Conservation (phyloP, 2,888 invertebrate genomes). For the Phalera bucephala region DNA sequence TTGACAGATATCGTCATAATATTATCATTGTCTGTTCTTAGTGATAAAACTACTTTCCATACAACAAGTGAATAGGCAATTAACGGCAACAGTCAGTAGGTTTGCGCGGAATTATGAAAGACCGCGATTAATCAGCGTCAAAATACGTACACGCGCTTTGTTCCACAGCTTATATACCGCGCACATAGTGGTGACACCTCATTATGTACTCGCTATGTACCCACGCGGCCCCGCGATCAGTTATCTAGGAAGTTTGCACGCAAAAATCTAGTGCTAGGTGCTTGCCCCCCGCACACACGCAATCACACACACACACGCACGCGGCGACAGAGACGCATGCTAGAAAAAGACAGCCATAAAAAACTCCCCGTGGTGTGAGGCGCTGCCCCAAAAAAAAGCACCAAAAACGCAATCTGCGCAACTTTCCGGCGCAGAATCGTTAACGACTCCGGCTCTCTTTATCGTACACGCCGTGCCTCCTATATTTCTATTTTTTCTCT, state of each 20-base stretch:
- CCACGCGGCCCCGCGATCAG: constrained; percentile 47
- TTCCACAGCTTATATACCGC: constrained; percentile 69
- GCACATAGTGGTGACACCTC: constrained; percentile 73
- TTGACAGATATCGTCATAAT: no score
- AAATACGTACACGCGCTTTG: constrained; percentile 64
- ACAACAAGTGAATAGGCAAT: constrained; percentile 29
- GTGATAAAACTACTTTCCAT: constrained; percentile 20
- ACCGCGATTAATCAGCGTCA: constrained; percentile 76
- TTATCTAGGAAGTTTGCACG: constrained; percentile 78
- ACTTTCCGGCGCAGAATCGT: constrained; percentile 84
- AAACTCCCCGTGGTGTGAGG: constrained; percentile 81
- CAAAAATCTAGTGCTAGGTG: constrained; percentile 81
- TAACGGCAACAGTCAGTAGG: constrained; percentile 26
- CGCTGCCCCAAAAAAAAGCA: constrained; percentile 83
- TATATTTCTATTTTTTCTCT: constrained; percentile 83
- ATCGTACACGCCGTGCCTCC: constrained; percentile 80
- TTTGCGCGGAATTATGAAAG: constrained; percentile 55
- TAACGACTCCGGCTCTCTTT: constrained; percentile 83
- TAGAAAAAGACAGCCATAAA: constrained; percentile 80
- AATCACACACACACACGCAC: constrained; percentile 41
- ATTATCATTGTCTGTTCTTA: no score
- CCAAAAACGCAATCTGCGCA: constrained; percentile 84
- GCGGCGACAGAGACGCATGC: constrained; percentile 59
- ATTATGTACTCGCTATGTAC: constrained; percentile 70
- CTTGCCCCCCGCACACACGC: constrained; percentile 59